Conservation (phyloP, 2,797 vertebrate species). For the Balearica regulorum region DNA sequence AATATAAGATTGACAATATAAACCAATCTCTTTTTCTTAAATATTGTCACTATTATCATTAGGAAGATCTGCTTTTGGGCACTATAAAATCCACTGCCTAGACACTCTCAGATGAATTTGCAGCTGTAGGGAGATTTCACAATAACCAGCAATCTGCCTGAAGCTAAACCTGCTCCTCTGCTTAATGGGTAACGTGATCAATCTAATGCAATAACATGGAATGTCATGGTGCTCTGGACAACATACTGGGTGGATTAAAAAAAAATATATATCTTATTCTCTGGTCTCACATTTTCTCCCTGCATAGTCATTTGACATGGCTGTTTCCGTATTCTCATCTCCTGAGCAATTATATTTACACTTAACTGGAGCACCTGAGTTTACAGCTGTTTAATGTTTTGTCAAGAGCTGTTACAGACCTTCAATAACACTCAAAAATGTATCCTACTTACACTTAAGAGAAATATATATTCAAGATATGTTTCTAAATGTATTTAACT, state of each 20-base stretch:
- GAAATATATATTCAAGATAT: not conserved
- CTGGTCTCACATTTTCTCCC: not conserved
- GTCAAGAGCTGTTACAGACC: not conserved
- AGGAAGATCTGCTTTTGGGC: not conserved
- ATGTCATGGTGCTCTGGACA: not conserved
- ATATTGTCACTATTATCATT: not conserved
- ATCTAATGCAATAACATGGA: not conserved
- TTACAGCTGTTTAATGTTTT: not conserved
- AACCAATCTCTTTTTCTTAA: not conserved
- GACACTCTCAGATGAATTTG: not conserved
- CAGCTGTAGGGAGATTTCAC: not conserved
- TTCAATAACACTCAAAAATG: not conserved
- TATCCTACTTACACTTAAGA: not conserved
- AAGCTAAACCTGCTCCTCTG: not conserved
- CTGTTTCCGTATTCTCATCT: not conserved
- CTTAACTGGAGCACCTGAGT: not conserved
- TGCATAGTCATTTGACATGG: not conserved
- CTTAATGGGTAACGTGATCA: not conserved
- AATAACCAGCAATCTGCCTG: not conserved
- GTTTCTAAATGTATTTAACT: not conserved
- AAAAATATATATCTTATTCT: not conserved
- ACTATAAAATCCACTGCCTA: not conserved
- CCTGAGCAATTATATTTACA: not conserved
- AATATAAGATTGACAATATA: not conserved
- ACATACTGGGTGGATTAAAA: fast-evolving